These are phyloP conservation scores for Brachyhypopomus gauderio DNA, from an alignment of 2,113 vertebrate genomes.

Conservation along the genomic window DNA sequence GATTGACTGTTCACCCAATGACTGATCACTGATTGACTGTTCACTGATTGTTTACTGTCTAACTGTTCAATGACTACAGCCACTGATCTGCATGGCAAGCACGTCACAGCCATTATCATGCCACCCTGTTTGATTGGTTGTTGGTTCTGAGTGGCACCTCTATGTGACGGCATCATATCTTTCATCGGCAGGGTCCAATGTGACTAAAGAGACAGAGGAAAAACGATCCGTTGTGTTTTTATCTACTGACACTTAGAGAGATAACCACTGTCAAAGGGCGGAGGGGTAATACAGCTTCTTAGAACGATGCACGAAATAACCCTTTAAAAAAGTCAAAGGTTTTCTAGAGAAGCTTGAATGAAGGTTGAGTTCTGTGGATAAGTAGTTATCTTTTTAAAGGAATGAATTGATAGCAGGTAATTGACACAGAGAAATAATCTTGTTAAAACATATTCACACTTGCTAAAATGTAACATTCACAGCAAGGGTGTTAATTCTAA, in stretches of 20 bases:
- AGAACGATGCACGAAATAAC: slow-evolving; percentile 1
- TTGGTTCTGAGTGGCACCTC: not conserved
- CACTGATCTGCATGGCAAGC: not conserved
- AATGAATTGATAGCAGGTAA: too few species aligned
- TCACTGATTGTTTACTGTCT: too few species aligned
- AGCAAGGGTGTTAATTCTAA: not conserved
- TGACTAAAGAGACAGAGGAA: not conserved
- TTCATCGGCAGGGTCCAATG: not conserved
- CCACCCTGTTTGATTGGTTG: slow-evolving; percentile 1
- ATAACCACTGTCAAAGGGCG: not conserved
- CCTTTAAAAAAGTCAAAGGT: not conserved
- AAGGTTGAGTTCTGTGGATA: not conserved
- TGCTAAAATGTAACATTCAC: not conserved
- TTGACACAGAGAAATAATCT: not conserved
- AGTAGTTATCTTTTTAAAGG: too few species aligned
- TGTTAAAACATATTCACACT: not conserved
- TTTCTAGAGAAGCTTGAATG: not conserved
- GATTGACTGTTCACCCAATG: too few species aligned
- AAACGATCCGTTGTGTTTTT: not conserved
- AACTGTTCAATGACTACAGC: too few species aligned
- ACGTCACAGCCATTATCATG: slow-evolving; percentile 4
- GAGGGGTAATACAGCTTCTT: not conserved
- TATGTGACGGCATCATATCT: not conserved
- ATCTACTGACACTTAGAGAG: not conserved
- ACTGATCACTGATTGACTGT: too few species aligned